phyloP scores from a whole-genome alignment of 92 coral and sea anemone species.

The Actinostola sp. region DNA sequence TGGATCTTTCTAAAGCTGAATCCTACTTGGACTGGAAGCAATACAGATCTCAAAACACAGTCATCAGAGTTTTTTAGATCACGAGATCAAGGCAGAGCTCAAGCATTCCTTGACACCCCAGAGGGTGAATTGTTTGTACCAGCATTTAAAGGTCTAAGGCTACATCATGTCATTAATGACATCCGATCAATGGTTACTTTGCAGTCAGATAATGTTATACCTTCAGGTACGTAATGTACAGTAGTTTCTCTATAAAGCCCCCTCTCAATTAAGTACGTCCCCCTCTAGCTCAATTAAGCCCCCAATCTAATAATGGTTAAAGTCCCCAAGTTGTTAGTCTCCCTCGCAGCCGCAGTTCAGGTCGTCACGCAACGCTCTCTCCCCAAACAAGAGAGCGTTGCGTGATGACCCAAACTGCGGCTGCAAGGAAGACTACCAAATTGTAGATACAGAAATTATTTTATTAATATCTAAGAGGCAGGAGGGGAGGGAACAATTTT shows the following conservation, averaged over 20 bases:
- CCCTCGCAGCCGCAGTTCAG: too few relatives aligned
- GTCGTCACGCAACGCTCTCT: too few relatives aligned
- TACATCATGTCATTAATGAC: slow-evolving; percentile 90
- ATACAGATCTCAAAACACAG: slow-evolving; percentile 72
- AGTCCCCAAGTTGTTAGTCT: too few relatives aligned
- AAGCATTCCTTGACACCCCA: slow-evolving; percentile 74
- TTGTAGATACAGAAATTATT: too few relatives aligned
- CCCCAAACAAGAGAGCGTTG: too few relatives aligned
- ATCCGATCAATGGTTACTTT: slow-evolving; percentile 75
- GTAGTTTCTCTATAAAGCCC: background rate
- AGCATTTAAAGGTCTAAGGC: slow-evolving; percentile 79
- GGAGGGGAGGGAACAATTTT: background rate
- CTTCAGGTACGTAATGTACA: slow-evolving; percentile 58
- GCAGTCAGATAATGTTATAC: slow-evolving; percentile 83
- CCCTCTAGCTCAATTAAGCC: background rate
- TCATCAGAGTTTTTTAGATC: slow-evolving; percentile 63
- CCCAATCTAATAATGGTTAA: background rate
- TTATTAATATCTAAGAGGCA: too few relatives aligned
- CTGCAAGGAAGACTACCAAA: too few relatives aligned
- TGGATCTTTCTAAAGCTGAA: slow-evolving; percentile 83
- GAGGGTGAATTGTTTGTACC: slow-evolving; percentile 74
- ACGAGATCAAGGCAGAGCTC: background rate
- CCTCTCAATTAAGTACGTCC: background rate
- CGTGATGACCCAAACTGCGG: too few relatives aligned
- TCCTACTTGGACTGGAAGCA: slow-evolving; percentile 72